Base-by-base conservation (phyloP, 2,797 vertebrate genomes). In the Acipenser transmontanus region DNA sequence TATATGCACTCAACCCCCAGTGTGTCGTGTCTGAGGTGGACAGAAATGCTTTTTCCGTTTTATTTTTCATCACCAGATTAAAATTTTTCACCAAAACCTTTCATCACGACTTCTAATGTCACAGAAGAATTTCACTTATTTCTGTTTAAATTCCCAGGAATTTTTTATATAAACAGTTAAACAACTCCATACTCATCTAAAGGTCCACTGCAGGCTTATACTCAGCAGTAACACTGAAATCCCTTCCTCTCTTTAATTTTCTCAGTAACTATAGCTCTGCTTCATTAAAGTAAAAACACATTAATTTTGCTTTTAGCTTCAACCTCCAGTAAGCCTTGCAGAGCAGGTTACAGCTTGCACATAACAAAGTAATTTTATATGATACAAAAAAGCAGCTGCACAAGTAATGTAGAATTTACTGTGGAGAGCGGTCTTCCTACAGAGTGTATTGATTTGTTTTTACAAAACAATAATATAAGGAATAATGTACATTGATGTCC, bases 121-220 rank as follows among this genome's bases (percentile, higher is more conserved):
- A 54, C 52, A 9, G 7, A 54, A 54, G 6, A 54, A 54, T 54
- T 54, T n/a, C 52, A 54, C 8, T 54, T 9, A 9, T 9, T 54
- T 2, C 6, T 54, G 8, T 54, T 54, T n/a, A 54, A 54, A n/a
- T 54, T n/a, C n/a, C 52, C n/a, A 54, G 52, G n/a, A 9, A 54
- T 54, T 34, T 54, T 54, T 54, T 54, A n/a, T n/a, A 54, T n/a
- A 54, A 54, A 54, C 52, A 54, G 8, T n/a, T 54, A n/a, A 54
- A n/a, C n/a, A n/a, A 54, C 52, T 54, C 52, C n/a, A n/a, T 54
- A 54, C 8, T n/a, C 7, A 54, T 54, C 9, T 54, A n/a, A 54
- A 54, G 8, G n/a, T 54, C 8, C 6, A 54, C n/a, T 54, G n/a
- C 51, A 2, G 51, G 4, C n/a, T 54, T n/a, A 54, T 54, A 9